Evolutionary conservation across 2,797 vertebrate species (phyloP), one percentile per base, ranked within the genome.

Genomic region (Glyptemys insculpta): DNA sequence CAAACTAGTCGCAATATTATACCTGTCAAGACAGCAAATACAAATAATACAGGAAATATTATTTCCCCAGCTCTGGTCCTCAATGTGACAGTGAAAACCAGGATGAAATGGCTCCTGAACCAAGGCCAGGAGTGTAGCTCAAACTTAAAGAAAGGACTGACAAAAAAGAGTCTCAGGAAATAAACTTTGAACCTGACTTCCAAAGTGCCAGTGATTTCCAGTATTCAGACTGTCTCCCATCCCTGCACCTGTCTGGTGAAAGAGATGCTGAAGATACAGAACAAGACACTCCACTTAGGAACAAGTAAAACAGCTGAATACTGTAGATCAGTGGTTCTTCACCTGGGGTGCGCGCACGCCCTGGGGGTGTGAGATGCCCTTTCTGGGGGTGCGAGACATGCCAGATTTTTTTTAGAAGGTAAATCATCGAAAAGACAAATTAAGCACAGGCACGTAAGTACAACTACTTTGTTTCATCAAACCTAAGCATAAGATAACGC

Each of bases 271-370:
- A 62, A 0, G 37, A 83, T 49, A 29, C 82, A 54, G 91, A 62
- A 93, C 57, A 74, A 8, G 11, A n/a, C 92, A 87, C 90, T 96
- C 41, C 78, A 92, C 91, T 96, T 41, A 93, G 84, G 92, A 95
- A 79, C 57, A 74, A 91, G 95, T 74, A 76, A 91, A 96, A 92
- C 90, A 37, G 76, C 8, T 92, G 93, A 89, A 84, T 88, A 29
- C 47, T 47, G 47, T 47, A 47, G 47, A 47, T 47, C 47, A 47
- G 47, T 47, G 47, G 47, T 47, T 47, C 47, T 47, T 47, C 8
- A 47, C 47, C 47, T 47, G 47, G 47, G 47, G 47, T 47, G 47
- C 8, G 9, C 9, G 47, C 47, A 47, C 47, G 8, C 47, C 47
- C 47, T 47, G 9, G 47, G 47, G 8, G 47, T 47, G 47, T 10